These are phyloP conservation scores for Danio jaintianensis DNA, from an alignment of 2,797 vertebrate species.

Conservation along the genomic window DNA sequence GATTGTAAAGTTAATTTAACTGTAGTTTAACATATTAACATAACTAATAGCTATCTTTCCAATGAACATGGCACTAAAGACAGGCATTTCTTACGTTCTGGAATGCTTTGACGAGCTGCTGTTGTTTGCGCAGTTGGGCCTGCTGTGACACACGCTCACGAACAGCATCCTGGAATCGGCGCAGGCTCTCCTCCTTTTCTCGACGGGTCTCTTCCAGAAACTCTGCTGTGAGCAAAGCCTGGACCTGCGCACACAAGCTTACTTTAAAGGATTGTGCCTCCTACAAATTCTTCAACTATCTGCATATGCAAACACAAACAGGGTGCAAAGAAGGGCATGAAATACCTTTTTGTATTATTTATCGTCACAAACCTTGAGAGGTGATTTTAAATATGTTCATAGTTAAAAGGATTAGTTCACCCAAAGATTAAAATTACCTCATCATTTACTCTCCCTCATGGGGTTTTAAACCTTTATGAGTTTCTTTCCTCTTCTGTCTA, in stretches of 20 bases:
- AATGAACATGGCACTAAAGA: background rate
- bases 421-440: too few relatives aligned
- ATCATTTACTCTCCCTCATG: too few relatives aligned
- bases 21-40: background rate
- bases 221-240: constrained; percentile 82
- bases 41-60: background rate
- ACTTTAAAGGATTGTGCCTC: background rate
- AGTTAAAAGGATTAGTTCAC: too few relatives aligned
- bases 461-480: too few relatives aligned
- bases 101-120: constrained; percentile 72
- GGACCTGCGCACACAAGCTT: constrained; percentile 69
- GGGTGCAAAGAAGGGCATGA: background rate
- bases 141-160: constrained; percentile 85
- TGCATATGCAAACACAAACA: background rate
- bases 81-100: constrained; percentile 73
- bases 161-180: constrained; percentile 85
- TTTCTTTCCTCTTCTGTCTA: too few relatives aligned
- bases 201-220: constrained; percentile 75
- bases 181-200: constrained; percentile 80
- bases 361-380: background rate
- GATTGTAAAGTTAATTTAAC: background rate
- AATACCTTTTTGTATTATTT: background rate
- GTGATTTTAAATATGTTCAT: background rate
- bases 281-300: background rate
- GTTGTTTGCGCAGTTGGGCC: constrained; percentile 71